A percentile compares a stretch with the other conserved stretches of the same genome.
Evolutionary conservation across 2,797 vertebrate species (phyloP).

Genomic region (Crocodylus rhombifer): DNA sequence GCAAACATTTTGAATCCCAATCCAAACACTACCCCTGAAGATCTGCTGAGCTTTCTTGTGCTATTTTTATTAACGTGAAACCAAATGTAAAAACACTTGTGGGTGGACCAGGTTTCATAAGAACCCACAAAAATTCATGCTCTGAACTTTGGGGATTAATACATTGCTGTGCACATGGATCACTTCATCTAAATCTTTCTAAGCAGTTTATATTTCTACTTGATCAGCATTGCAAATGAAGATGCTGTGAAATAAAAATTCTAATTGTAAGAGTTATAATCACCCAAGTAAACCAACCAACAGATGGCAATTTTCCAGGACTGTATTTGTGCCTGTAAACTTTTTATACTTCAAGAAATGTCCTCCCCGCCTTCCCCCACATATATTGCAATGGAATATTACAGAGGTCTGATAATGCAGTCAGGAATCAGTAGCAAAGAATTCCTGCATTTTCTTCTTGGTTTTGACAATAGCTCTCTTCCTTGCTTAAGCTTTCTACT

Average conservation of each 20-base stretch:
- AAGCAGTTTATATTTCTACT: not conserved
- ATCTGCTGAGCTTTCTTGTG: conserved; percentile 24
- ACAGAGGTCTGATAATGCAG: not conserved
- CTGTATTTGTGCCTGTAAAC: not conserved
- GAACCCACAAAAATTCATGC: conserved; percentile 27
- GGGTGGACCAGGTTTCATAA: conserved; percentile 38
- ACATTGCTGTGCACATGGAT: not conserved
- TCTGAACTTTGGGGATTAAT: conserved; percentile 37
- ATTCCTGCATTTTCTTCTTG: not conserved
- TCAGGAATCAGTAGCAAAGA: not conserved
- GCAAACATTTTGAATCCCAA: conserved; percentile 48
- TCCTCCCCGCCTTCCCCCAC: not conserved
- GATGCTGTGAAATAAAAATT: not conserved
- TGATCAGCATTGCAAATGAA: not conserved
- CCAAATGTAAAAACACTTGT: conserved; percentile 48
- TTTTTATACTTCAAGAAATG: not conserved
- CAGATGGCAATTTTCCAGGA: not conserved
- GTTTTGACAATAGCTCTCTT: conserved; percentile 4
- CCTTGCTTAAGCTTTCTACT: not conserved
- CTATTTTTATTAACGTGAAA: conserved; percentile 57
- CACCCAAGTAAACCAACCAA: not conserved
- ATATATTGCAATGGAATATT: not conserved
- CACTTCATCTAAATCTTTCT: not conserved
- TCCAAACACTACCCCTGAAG: conserved; percentile 28
- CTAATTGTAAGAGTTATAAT: not conserved